These are phyloP conservation scores for Pipistrellus nathusii DNA, from an alignment of 2,797 vertebrate genomes.

Conservation along the genomic window DNA sequence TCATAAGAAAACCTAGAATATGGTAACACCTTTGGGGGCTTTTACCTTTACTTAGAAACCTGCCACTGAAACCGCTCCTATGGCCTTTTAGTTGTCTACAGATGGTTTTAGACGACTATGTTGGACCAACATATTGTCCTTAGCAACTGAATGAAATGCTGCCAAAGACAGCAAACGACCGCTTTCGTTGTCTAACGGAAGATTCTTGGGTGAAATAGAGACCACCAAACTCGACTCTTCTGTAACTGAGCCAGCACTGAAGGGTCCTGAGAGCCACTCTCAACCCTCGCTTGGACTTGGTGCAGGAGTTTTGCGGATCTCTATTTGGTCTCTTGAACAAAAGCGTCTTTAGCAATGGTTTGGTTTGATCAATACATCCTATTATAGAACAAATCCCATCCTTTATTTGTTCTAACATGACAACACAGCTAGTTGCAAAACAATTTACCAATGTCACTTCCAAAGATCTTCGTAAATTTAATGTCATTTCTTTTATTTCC, in stretches of 20 bases:
- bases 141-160: neutral
- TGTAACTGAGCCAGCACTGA: neutral
- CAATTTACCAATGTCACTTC: neutral
- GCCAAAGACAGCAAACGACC: neutral
- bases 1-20: neutral
- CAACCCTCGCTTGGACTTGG: neutral
- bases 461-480: slow-evolving; percentile 4
- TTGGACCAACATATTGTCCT: slow-evolving; percentile 1
- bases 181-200: too few relatives aligned
- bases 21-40: neutral
- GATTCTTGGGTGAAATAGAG: neutral
- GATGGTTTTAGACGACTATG: neutral
- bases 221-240: neutral
- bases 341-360: neutral
- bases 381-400: neutral
- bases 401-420: neutral
- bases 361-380: neutral
- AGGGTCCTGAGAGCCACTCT: neutral
- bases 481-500: neutral
- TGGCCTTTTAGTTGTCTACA: neutral
- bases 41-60: neutral
- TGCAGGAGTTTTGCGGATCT: neutral
- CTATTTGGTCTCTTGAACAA: neutral
- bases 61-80: neutral
- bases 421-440: neutral